Conservation (phyloP, 2,888 invertebrate genomes). For the Leptinotarsa tumamoca region DNA sequence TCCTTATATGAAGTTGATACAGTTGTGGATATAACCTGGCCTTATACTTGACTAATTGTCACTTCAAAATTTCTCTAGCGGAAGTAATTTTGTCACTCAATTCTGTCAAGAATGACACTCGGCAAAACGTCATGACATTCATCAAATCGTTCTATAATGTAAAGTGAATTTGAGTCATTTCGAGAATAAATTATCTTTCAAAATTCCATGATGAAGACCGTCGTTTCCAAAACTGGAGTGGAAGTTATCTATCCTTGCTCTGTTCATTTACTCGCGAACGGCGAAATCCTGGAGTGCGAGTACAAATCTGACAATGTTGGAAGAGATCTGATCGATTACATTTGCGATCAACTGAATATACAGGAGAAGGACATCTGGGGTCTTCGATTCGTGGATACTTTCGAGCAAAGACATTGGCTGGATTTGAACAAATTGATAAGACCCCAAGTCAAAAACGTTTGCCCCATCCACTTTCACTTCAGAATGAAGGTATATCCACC, state of each 20-base stretch:
- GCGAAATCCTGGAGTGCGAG: slow-evolving; percentile 47
- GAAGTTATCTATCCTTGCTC: slow-evolving; percentile 49
- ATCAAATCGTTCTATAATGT: slow-evolving; percentile 14
- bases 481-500: slow-evolving; percentile 50
- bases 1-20: no score
- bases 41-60: no score
- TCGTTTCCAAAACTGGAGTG: slow-evolving; percentile 45
- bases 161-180: slow-evolving; percentile 4
- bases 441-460: slow-evolving; percentile 45
- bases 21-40: no score
- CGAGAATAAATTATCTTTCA: not conserved
- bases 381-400: slow-evolving; percentile 44
- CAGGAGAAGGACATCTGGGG: slow-evolving; percentile 47
- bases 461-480: slow-evolving; percentile 47
- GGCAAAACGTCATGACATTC: not conserved
- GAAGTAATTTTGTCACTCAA: not conserved
- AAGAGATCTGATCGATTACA: slow-evolving; percentile 45
- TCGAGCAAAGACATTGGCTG: slow-evolving; percentile 49
- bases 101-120: not conserved
- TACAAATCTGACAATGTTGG: slow-evolving; percentile 49
- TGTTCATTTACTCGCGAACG: slow-evolving; percentile 47
- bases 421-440: slow-evolving; percentile 45
- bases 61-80: no score
- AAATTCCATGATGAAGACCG: slow-evolving; percentile 46
- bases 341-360: slow-evolving; percentile 47